These are phyloP conservation scores for Leptatherina wallacei DNA, from an alignment of 2,797 vertebrate species.

Conservation along the genomic window DNA sequence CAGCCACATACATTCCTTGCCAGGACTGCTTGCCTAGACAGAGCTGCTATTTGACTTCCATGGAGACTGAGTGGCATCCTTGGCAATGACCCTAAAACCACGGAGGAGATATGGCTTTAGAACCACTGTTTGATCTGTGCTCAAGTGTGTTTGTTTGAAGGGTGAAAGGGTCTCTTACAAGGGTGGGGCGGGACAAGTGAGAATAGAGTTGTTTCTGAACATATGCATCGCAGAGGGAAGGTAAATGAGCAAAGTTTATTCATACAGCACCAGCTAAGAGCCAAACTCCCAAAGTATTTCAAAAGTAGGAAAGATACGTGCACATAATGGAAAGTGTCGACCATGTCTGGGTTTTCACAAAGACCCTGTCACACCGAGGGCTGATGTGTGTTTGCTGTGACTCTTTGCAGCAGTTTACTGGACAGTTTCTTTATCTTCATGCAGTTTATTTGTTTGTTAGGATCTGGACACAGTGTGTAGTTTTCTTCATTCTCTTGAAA, in stretches of 20 bases:
- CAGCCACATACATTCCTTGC: constrained; percentile 39
- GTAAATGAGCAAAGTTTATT: constrained; percentile 23
- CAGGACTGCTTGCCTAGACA: constrained; percentile 44
- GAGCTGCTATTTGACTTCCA: constrained; percentile 52
- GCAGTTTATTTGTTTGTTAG: constrained; percentile 5
- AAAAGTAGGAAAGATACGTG: neutral
- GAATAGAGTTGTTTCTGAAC: constrained; percentile 33
- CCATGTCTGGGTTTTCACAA: neutral
- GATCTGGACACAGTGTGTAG: neutral
- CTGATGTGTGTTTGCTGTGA: neutral
- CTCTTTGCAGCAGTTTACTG: neutral
- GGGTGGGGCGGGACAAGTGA: constrained; percentile 14
- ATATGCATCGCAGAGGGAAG: neutral
- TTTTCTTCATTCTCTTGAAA: constrained; percentile 1
- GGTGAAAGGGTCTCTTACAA: constrained; percentile 58
- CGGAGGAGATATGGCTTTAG: constrained; percentile 51
- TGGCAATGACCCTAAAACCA: constrained; percentile 55
- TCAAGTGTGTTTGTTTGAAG: constrained; percentile 67
- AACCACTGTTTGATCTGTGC: constrained; percentile 66
- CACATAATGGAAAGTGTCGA: neutral
- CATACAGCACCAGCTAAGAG: constrained; percentile 9
- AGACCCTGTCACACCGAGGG: neutral
- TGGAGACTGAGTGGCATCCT: constrained; percentile 44
- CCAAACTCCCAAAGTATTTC: constrained; percentile 5
- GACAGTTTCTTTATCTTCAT: constrained; percentile 1